Percentiles rank a stretch among this genome's conserved stretches.
Conservation (phyloP, 2,888 invertebrate species). For the Sturmia bella region DNA sequence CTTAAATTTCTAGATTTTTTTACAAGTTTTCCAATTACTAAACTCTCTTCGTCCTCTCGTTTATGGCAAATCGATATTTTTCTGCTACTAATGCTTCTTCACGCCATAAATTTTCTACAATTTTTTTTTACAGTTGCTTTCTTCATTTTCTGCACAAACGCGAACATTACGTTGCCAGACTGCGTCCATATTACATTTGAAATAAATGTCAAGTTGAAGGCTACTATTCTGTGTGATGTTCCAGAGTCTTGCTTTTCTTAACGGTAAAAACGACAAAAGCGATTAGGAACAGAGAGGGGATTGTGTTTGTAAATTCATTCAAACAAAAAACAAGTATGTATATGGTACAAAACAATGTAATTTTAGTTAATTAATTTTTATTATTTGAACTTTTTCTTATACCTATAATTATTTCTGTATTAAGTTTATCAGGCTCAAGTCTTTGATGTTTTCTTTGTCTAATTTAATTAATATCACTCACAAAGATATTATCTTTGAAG, state of each 20-base stretch:
- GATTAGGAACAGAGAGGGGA: not conserved
- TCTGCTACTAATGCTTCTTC: slow-evolving; percentile 61
- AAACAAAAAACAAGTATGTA: no score
- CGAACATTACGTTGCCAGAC: slow-evolving; percentile 54
- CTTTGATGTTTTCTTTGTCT: no score
- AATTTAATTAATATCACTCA: no score
- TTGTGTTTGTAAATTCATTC: no score
- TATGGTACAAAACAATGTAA: no score
- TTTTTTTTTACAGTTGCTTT: slow-evolving; percentile 17
- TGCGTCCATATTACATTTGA: not conserved
- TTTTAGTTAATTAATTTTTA: no score
- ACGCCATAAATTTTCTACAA: slow-evolving; percentile 51
- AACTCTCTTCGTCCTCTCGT: slow-evolving; percentile 57
- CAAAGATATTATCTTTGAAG: no score
- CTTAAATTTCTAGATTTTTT: slow-evolving; percentile 53
- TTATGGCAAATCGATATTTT: slow-evolving; percentile 72
- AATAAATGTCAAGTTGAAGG: slow-evolving; percentile 67
- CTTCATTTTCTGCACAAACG: slow-evolving; percentile 52
- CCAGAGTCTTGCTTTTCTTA: not conserved
- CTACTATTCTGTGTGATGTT: slow-evolving; percentile 49
- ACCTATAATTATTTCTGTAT: no score
- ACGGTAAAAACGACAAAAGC: not conserved
- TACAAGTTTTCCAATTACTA: slow-evolving; percentile 65
- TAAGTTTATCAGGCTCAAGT: no score
- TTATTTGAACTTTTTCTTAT: no score